phyloP scores from a whole-genome alignment of 2,888 invertebrate species.

The Apamea monoglypha region DNA sequence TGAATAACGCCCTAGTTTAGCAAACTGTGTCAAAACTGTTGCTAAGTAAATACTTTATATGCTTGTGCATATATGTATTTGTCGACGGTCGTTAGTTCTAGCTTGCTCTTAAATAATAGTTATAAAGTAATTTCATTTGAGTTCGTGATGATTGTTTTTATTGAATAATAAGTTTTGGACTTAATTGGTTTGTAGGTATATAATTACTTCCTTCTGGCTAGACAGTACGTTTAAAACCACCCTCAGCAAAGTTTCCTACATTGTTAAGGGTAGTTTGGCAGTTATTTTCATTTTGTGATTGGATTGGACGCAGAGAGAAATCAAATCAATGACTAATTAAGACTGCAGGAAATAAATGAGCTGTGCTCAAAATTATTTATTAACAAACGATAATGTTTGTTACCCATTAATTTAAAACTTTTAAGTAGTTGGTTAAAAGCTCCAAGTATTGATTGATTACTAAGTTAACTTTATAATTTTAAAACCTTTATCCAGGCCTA shows the following conservation, averaged over 20 bases:
- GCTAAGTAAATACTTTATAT: constrained; percentile 5
- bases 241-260: background rate
- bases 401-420: constrained; percentile 6
- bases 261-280: background rate
- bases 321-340: background rate
- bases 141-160: background rate
- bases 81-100: constrained; percentile 12
- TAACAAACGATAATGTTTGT: background rate
- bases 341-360: constrained; percentile 9
- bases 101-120: background rate
- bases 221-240: background rate
- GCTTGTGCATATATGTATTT: constrained; percentile 11
- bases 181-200: background rate
- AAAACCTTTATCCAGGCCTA: background rate
- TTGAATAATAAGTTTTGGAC: background rate
- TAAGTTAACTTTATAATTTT: constrained; percentile 9
- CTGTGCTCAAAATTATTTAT: background rate
- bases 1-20: constrained; percentile 50
- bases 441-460: constrained; percentile 7
- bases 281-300: constrained; percentile 2
- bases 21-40: constrained; percentile 42
- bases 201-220: background rate
- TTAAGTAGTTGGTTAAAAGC: constrained; percentile 14
- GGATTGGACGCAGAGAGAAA: background rate
- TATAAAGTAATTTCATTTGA: constrained; percentile 7